Evolutionary conservation across 2,888 invertebrate species (phyloP).

Genomic region (Scaptomyza caliginosa): DNA sequence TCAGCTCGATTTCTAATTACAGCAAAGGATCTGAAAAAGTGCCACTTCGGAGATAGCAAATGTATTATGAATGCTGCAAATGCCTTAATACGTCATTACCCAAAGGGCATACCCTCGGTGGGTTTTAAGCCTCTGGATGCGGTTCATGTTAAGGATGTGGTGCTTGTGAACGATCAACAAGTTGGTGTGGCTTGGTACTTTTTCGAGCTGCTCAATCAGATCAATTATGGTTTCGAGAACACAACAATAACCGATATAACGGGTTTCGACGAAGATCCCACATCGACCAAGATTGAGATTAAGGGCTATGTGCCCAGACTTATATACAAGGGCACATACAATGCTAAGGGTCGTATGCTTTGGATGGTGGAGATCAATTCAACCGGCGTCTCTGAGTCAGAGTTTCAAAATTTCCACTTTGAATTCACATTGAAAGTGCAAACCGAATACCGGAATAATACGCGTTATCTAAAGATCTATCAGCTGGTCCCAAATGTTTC

Average conservation of each 20-base stretch:
- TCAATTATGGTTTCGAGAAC: conserved; percentile 67
- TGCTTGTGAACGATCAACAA: conserved; percentile 44
- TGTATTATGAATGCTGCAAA: conserved; percentile 69
- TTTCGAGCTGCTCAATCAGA: conserved; percentile 58
- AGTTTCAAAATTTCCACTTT: conserved; percentile 58
- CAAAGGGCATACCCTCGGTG: conserved; percentile 70
- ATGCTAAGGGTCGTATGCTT: conserved; percentile 55
- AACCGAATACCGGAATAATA: conserved; percentile 63
- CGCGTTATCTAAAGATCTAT: conserved; percentile 60
- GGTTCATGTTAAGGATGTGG: conserved; percentile 43
- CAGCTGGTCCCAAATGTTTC: conserved; percentile 54
- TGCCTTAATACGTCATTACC: conserved; percentile 57
- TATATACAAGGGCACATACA: conserved; percentile 54
- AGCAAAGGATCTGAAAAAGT: conserved; percentile 54
- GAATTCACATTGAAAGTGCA: conserved; percentile 52
- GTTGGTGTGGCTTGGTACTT: conserved; percentile 50
- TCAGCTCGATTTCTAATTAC: background rate
- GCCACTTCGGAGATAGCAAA: conserved; percentile 61
- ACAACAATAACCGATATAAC: conserved; percentile 59
- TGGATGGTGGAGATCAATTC: conserved; percentile 58
- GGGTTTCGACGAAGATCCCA: conserved; percentile 63
- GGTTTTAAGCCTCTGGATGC: conserved; percentile 69
- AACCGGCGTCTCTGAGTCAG: conserved; percentile 44
- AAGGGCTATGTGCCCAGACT: conserved; percentile 57
- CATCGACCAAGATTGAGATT: conserved; percentile 42